Conservation (phyloP, 2,888 invertebrate genomes). For the Acheta domesticus region DNA sequence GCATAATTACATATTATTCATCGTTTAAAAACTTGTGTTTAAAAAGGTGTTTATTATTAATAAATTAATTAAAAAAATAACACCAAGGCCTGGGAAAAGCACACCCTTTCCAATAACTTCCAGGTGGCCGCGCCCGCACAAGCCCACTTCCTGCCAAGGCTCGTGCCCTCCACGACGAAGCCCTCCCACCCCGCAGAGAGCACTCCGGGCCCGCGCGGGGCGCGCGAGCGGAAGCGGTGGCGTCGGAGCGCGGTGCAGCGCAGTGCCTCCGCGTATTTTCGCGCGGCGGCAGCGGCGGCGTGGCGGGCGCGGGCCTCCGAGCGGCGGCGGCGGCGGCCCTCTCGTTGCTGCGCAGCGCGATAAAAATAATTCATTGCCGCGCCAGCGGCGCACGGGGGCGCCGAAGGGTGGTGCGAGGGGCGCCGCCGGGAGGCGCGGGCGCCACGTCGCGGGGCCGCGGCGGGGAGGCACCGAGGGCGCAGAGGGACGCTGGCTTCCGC, state of each 20-base stretch:
- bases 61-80: no score
- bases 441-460: not conserved
- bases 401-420: not conserved
- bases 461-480: not conserved
- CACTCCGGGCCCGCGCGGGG: no score
- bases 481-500: not conserved
- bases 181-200: no score
- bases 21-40: no score
- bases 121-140: no score
- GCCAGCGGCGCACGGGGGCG: not conserved
- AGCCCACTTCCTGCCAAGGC: no score
- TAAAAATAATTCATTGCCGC: conserved; percentile 1
- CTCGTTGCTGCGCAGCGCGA: conserved; percentile 18
- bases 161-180: no score
- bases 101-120: no score
- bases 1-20: no score
- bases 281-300: not conserved
- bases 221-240: not conserved
- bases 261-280: not conserved
- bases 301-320: not conserved
- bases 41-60: no score
- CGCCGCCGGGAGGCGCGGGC: not conserved
- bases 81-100: no score
- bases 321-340: not conserved
- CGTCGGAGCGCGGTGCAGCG: not conserved